Evolutionary conservation across 2,888 invertebrate species (phyloP), one percentile per base, ranked within the genome.

Genomic region (Xylophagus ater): DNA sequence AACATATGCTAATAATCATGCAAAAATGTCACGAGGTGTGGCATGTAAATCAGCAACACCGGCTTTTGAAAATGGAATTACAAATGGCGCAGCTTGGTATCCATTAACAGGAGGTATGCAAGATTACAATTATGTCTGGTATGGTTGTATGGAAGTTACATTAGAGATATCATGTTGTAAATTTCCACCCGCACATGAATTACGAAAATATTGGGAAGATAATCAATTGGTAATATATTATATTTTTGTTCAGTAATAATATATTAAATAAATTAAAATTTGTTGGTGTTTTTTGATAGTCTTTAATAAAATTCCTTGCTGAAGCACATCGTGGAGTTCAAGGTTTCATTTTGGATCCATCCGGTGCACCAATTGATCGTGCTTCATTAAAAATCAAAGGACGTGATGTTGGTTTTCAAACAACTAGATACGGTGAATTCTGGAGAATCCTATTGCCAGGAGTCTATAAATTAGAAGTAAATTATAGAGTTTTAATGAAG

Each of bases 31-130:
- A 40, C 73, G 79, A 23, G 88, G 87, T 6, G 77, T 82, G 4
- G 81, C 86, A 4, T 88, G 88, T 66, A 82, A 82, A 56, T 72
- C 78, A 8, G 78, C 81, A 7, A 72, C 74, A 32, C 79, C 78
- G 5, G 73, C 80, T 31, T 90, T 90, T 61, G 76, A 78, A 55
- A 77, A 88, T 60, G 94, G 94, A 8, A 92, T 92, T 50, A 92
- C 90, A 3, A 94, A 94, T 56, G 93, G 93, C 4, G 93, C 93
- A 1, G 85, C 83, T 39, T 92, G 90, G 90, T 92, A 90, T 62
- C 85, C 87, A 0, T 68, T 90, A 5, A 85, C 84, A 48, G 83
- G 83, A 68, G 61, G 59, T 34, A 58, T 66, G 65, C 63, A 65
- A 51, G 94, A 94, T 60, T 94, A 85, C 63, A 93, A 93, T 64